Conservation (phyloP, 1,140 invertebrate genomes). For the Venturia canescens region DNA sequence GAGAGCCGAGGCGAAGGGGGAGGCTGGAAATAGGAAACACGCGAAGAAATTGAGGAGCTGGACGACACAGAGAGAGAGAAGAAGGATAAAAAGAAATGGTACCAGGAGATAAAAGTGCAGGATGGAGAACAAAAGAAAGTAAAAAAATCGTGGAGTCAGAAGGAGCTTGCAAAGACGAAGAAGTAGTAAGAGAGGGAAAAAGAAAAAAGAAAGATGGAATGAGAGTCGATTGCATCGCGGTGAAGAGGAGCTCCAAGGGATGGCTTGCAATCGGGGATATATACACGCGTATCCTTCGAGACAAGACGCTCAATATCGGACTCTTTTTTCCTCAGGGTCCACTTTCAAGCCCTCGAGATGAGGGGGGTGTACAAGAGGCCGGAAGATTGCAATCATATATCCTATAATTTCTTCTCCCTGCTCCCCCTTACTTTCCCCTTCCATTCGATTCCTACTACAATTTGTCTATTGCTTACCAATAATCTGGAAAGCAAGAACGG, state of each 20-base stretch:
- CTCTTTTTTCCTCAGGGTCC: neutral
- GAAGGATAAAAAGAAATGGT: neutral
- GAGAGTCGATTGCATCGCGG: neutral
- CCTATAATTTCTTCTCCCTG: neutral
- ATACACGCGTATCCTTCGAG: conserved; percentile 13
- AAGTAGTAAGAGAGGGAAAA: neutral
- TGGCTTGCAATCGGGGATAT: conserved; percentile 1
- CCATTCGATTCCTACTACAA: neutral
- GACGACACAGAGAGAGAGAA: neutral
- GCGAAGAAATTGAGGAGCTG: no score
- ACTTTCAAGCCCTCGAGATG: neutral
- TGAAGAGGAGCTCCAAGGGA: neutral
- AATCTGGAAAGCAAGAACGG: neutral
- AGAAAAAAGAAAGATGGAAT: neutral
- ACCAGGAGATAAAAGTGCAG: neutral
- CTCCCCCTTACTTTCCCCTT: neutral
- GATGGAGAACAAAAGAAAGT: neutral
- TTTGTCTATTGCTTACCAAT: neutral
- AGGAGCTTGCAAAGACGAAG: neutral
- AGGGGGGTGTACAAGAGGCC: neutral
- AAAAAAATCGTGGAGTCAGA: conserved; percentile 27
- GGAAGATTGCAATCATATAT: neutral
- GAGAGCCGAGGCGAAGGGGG: neutral
- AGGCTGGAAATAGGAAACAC: neutral
- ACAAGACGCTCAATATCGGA: conserved; percentile 42